Base-by-base conservation (phyloP, 2,797 vertebrate genomes). In the Xyrichtys novacula region DNA sequence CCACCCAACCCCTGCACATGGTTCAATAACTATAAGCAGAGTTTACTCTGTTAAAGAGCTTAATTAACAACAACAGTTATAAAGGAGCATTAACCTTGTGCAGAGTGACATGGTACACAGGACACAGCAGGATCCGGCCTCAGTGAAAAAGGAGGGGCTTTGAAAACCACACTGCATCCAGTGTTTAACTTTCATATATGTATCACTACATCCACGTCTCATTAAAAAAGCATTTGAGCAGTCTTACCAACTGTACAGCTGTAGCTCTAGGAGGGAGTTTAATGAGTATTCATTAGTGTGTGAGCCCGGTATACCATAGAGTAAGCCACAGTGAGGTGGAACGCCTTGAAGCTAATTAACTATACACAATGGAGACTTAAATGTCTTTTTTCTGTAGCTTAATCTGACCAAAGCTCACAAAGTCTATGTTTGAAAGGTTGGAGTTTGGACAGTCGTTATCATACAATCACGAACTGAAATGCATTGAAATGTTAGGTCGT, bases 261-360 rank as follows among this genome's bases (percentile, higher is more conserved):
- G 44, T 76, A 78, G 77, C 72, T 70, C 47, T 55, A 71, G 76
- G 73, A 49, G 36, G 25, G 54, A 39, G 36, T 49, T 59, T 76
- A 76, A 79, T 71, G 75, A 79, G 71, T 61, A 53, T 71, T 74
- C 79, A 84, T 81, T 76, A 66, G 59, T 47, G 46, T 62, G 26
- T 44, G 42, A 56, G 64, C 70, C 53, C 65, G 78, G 59, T 19
- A 76, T 55, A 38, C 49, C 57, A 75, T 62, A 54, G 47, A 54
- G 68, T 52, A 65, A 71, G 61, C 44, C 44, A 36, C 19, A 38
- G 4, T 61, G 60, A 59, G 42, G 20, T 46, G 44, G 63, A 70
- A 60, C 48, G 69, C 73, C 55, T 70, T 19, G 64, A 50, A 67
- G 20, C 5, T 32, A 52, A 71, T 62, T 28, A 72, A 79, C 67